These are phyloP conservation scores for Perizoma affinitatum DNA, from an alignment of 2,888 invertebrate species.

Conservation along the genomic window DNA sequence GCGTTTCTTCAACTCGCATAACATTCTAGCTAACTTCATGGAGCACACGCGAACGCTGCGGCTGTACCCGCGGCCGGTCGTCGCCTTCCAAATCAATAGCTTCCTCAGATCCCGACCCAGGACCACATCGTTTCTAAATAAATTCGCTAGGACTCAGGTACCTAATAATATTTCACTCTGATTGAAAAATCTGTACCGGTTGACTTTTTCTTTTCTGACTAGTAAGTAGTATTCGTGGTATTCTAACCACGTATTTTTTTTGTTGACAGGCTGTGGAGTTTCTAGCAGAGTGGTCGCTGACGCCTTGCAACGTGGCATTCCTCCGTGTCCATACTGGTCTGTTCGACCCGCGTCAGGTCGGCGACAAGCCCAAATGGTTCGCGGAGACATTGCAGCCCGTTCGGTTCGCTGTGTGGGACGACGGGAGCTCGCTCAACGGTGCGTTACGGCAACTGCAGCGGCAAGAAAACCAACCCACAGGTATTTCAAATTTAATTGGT, in stretches of 20 bases:
- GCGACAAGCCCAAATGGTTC: conserved; percentile 99
- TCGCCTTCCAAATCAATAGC: conserved; percentile 98
- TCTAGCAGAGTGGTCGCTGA: conserved; percentile 98
- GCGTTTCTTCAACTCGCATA: conserved; percentile 98
- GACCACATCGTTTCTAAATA: conserved; percentile 93
- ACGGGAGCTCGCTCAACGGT: conserved; percentile 91
- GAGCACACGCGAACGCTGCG: conserved; percentile 98
- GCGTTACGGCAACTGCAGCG: conserved; percentile 89
- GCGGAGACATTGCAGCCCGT: conserved; percentile 94
- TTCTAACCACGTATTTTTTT: not conserved
- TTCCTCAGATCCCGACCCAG: conserved; percentile 97
- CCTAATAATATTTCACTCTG: not conserved
- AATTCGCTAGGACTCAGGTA: conserved; percentile 96
- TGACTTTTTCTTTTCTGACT: too few relatives aligned
- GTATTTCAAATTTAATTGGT: conserved; percentile 49
- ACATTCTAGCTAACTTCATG: conserved; percentile 97
- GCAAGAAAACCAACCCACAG: conserved; percentile 91
- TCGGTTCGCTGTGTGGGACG: conserved; percentile 96
- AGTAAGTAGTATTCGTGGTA: too few relatives aligned
- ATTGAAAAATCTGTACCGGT: too few relatives aligned
- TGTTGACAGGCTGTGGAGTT: conserved; percentile 95
- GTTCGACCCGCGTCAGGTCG: conserved; percentile 96
- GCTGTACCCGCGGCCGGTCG: conserved; percentile 98
- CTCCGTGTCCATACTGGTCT: conserved; percentile 98
- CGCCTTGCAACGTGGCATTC: conserved; percentile 98